A percentile compares a stretch with the other conserved stretches of the same genome.
phyloP scores from a whole-genome alignment of 1,140 invertebrate species.

The Philaenus spumarius region DNA sequence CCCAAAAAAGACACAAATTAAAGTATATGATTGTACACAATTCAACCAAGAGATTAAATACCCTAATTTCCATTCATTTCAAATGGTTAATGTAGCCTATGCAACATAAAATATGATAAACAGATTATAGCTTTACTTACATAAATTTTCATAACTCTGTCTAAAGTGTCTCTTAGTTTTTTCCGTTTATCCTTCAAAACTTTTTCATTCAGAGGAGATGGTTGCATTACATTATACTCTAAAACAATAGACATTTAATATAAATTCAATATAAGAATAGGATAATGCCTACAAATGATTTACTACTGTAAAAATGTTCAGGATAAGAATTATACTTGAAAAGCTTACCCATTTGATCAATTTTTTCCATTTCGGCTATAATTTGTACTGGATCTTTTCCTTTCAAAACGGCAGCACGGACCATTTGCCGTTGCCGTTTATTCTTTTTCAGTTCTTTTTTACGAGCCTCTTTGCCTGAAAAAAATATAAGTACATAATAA shows the following conservation, averaged over 20 bases:
- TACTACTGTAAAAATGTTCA: too few relatives aligned
- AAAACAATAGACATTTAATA: constrained; percentile 31
- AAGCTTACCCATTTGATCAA: constrained; percentile 90
- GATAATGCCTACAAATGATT: too few relatives aligned
- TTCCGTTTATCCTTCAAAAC: constrained; percentile 94
- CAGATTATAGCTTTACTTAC: constrained; percentile 77
- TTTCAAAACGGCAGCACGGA: constrained; percentile 93
- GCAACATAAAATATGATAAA: too few relatives aligned
- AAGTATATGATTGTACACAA: too few relatives aligned
- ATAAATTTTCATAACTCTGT: constrained; percentile 91
- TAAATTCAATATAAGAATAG: too few relatives aligned
- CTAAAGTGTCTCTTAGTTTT: constrained; percentile 92
- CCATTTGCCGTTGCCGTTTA: constrained; percentile 92
- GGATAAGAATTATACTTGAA: background rate
- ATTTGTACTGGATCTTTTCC: constrained; percentile 95
- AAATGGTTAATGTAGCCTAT: too few relatives aligned
- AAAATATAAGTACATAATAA: too few relatives aligned
- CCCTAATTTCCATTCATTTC: too few relatives aligned
- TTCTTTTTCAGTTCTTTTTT: constrained; percentile 98
- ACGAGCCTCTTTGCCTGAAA: constrained; percentile 88
- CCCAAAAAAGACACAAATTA: too few relatives aligned
- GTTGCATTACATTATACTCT: constrained; percentile 93
- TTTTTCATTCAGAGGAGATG: constrained; percentile 92
- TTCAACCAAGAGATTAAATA: too few relatives aligned
- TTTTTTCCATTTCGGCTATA: constrained; percentile 92